phyloP scores from a whole-genome alignment of 2,113 vertebrate species.

The Gallinago media region DNA sequence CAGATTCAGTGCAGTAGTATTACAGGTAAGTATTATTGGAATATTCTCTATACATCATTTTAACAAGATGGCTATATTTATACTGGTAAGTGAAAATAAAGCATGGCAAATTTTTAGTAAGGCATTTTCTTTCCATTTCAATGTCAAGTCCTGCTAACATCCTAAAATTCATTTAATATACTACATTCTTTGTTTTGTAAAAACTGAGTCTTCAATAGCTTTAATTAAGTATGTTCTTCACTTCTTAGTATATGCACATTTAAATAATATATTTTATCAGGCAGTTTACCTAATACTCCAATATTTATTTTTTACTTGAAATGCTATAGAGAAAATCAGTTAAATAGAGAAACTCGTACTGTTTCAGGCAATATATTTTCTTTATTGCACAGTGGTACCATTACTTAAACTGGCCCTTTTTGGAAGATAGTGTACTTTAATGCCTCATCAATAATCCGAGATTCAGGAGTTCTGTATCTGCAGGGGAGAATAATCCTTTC shows the following conservation, averaged over 20 bases:
- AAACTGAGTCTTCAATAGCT: background rate
- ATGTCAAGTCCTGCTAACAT: background rate
- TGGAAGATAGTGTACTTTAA: background rate
- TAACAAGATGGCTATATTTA: background rate
- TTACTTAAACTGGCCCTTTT: background rate
- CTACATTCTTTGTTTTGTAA: background rate
- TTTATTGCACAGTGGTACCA: background rate
- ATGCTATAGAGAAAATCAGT: background rate
- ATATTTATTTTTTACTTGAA: background rate
- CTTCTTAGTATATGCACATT: background rate
- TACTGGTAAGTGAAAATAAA: background rate
- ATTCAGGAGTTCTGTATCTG: background rate
- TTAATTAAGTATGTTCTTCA: background rate
- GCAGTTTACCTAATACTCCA: background rate
- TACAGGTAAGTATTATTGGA: background rate
- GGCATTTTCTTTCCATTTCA: background rate
- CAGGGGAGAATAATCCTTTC: background rate
- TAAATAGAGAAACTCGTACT: background rate
- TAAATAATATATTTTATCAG: background rate
- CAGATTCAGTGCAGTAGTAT: background rate
- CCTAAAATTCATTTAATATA: background rate
- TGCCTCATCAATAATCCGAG: background rate
- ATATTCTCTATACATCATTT: background rate
- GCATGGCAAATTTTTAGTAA: background rate
- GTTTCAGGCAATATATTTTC: background rate